Evolutionary conservation across 2,113 vertebrate species (phyloP).

Genomic region (Cyphotilapia sp.): DNA sequence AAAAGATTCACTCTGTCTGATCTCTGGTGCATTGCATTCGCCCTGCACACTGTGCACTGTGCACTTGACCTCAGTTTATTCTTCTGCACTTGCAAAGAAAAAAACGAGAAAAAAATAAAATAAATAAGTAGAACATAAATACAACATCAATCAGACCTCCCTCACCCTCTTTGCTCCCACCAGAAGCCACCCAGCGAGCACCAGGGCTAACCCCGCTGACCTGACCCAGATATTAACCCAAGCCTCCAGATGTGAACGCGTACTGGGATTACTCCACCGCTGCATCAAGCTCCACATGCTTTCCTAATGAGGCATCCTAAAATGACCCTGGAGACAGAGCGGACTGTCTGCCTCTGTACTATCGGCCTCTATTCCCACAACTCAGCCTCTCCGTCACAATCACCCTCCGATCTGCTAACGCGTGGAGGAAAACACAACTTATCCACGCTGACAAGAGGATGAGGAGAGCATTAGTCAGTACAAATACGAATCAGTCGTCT

Average conservation of each 20-base stretch:
- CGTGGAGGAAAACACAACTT: not conserved
- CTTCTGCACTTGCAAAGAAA: not conserved
- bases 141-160: slow-evolving; percentile 2
- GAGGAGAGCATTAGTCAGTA: not conserved
- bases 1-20: not conserved
- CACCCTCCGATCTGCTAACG: not conserved
- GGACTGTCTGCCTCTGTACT: slow-evolving; percentile 18
- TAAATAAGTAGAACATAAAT: not conserved
- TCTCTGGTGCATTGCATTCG: not conserved
- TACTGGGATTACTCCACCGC: slow-evolving; percentile 66
- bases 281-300: slow-evolving; percentile 65
- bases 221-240: slow-evolving; percentile 76
- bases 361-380: slow-evolving; percentile 15
- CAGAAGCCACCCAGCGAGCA: slow-evolving; percentile 54
- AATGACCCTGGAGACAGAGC: slow-evolving; percentile 58
- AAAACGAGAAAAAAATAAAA: not conserved
- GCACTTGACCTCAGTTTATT: not conserved
- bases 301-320: slow-evolving; percentile 67
- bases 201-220: slow-evolving; percentile 60
- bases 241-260: slow-evolving; percentile 72
- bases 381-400: not conserved
- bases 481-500: not conserved
- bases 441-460: not conserved
- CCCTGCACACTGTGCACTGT: not conserved
- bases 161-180: slow-evolving; percentile 10